phyloP scores from a whole-genome alignment of 1,140 invertebrate genomes.

The Halictus rubicundus region DNA sequence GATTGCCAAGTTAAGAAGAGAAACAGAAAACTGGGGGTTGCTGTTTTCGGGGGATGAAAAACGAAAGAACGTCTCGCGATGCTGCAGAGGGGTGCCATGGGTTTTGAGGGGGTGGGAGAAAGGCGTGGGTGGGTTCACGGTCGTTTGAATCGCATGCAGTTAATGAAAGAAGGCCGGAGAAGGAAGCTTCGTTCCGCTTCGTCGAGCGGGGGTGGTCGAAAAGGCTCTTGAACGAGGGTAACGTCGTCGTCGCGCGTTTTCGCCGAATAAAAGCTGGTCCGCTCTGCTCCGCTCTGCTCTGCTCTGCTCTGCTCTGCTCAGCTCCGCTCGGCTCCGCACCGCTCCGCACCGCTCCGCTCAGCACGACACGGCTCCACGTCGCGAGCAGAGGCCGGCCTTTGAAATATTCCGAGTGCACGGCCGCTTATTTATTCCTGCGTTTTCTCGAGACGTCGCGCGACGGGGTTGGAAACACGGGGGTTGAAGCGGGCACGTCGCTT shows the following conservation, averaged over 20 bases:
- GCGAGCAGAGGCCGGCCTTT: conserved; percentile 41
- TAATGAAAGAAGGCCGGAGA: conserved; percentile 46
- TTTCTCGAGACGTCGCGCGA: conserved; percentile 55
- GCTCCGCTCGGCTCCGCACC: conserved; percentile 22
- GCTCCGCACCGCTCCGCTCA: conserved; percentile 1
- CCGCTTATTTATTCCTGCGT: conserved; percentile 60
- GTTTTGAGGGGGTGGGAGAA: not conserved
- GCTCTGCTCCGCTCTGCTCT: not conserved
- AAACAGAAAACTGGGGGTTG: no score
- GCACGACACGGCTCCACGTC: conserved; percentile 40
- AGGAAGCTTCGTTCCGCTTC: not conserved
- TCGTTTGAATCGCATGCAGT: conserved; percentile 45
- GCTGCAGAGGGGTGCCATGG: no score
- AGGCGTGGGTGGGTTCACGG: conserved; percentile 23
- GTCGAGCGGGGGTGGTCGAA: not conserved
- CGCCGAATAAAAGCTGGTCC: conserved; percentile 7
- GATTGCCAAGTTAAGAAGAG: no score
- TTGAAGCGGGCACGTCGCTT: conserved; percentile 37
- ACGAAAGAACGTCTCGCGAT: no score
- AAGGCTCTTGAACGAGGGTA: conserved; percentile 29
- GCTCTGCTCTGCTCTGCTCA: not conserved
- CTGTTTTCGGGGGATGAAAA: no score
- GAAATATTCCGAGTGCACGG: conserved; percentile 51
- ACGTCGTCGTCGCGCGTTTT: conserved; percentile 2
- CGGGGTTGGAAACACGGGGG: not conserved